phyloP scores from a whole-genome alignment of 1,140 invertebrate genomes.

The Kradibia gibbosae region DNA sequence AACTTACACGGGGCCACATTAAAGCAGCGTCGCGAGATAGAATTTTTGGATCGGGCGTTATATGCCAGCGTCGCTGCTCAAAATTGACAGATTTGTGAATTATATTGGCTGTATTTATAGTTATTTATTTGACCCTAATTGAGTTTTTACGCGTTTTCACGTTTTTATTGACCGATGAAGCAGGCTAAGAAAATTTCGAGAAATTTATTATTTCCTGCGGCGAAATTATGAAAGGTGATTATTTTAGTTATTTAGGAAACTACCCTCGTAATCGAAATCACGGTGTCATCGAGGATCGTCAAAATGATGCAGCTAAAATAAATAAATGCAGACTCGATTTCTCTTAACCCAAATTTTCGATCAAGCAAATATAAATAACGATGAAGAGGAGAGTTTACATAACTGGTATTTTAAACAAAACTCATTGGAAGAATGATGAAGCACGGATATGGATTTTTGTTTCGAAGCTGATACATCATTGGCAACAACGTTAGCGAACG shows the following conservation, averaged over 20 bases:
- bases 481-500: no score
- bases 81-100: slow-evolving; percentile 2
- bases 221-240: no score
- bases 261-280: neutral
- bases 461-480: no score
- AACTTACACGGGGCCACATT: neutral
- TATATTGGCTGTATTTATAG: no score
- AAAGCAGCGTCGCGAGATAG: neutral
- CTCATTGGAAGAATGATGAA: no score
- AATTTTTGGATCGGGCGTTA: neutral
- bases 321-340: neutral
- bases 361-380: neutral
- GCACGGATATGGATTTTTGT: no score
- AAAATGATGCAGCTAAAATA: neutral
- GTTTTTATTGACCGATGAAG: no score
- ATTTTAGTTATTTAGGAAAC: no score
- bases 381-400: neutral
- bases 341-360: neutral
- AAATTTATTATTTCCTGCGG: no score
- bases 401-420: neutral
- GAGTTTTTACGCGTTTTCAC: no score
- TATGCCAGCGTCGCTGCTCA: neutral
- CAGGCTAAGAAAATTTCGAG: no score
- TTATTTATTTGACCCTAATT: no score
- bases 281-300: neutral